Conservation (phyloP, 1,140 invertebrate genomes). For the Drosophila pallidifrons region DNA sequence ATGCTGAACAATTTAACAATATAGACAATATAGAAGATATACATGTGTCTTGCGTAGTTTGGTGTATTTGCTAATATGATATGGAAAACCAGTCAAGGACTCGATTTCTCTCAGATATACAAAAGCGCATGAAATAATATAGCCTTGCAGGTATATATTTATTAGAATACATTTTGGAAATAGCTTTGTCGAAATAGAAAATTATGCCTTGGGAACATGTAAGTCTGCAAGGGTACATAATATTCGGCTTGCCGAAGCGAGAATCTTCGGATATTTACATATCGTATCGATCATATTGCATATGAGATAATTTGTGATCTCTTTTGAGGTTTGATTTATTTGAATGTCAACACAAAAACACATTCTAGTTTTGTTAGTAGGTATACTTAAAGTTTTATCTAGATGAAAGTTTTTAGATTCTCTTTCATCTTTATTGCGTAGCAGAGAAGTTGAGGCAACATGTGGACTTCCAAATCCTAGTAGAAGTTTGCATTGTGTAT, state of each 20-base stretch:
- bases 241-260: constrained; percentile 23
- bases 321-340: constrained; percentile 47
- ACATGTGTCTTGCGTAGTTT: background rate
- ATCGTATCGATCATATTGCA: background rate
- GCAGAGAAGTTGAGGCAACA: constrained; percentile 75
- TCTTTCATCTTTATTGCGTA: constrained; percentile 84
- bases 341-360: constrained; percentile 66
- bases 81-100: background rate
- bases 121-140: constrained; percentile 19
- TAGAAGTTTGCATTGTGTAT: constrained; percentile 59
- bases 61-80: background rate
- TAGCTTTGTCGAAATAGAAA: background rate
- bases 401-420: constrained; percentile 85
- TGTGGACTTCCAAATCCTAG: constrained; percentile 84
- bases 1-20: background rate
- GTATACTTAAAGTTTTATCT: constrained; percentile 84
- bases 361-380: constrained; percentile 68
- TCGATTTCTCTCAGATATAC: background rate
- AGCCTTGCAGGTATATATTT: constrained; percentile 23
- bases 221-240: constrained; percentile 29
- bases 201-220: background rate
- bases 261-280: background rate
- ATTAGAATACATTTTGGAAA: background rate
- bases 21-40: too few species aligned
- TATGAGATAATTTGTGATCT: constrained; percentile 27